Evolutionary conservation across 2,113 vertebrate genomes (phyloP).

Genomic region (Ammodytes dubius): DNA sequence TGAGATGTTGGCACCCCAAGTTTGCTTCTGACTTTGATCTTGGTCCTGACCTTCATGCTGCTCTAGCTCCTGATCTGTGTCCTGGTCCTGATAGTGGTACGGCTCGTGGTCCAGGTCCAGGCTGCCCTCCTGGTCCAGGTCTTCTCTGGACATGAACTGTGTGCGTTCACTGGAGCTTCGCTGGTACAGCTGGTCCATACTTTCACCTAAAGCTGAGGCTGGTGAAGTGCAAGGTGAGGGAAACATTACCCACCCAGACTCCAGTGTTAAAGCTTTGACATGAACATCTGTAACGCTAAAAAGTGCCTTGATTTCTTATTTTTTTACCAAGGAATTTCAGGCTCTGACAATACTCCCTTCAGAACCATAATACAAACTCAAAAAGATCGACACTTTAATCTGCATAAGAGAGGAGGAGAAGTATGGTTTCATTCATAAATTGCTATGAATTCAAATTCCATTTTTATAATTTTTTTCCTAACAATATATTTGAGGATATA

Average conservation of each 20-base stretch:
- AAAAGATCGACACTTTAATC: neutral
- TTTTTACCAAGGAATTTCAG: neutral
- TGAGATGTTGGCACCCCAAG: slow-evolving; percentile 68
- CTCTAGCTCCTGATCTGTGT: slow-evolving; percentile 80
- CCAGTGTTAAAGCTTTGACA: slow-evolving; percentile 11
- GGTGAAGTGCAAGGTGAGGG: slow-evolving; percentile 68
- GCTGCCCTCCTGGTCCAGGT: slow-evolving; percentile 83
- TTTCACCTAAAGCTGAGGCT: slow-evolving; percentile 92
- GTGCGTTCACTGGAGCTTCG: slow-evolving; percentile 83
- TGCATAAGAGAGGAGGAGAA: neutral
- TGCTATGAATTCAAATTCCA: neutral
- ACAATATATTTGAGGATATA: neutral
- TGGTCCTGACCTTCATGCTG: slow-evolving; percentile 51
- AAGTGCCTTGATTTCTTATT: neutral
- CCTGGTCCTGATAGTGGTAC: slow-evolving; percentile 87
- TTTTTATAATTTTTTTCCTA: neutral
- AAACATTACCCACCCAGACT: slow-evolving; percentile 1
- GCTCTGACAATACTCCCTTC: neutral
- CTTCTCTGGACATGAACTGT: slow-evolving; percentile 82
- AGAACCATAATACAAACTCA: slow-evolving; percentile 21
- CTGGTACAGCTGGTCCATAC: slow-evolving; percentile 88
- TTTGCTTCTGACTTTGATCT: slow-evolving; percentile 41
- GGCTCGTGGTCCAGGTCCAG: slow-evolving; percentile 78
- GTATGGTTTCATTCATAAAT: neutral
- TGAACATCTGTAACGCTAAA: neutral